Conservation (phyloP, 2,113 vertebrate species). For the Cnemophilus loriae region DNA sequence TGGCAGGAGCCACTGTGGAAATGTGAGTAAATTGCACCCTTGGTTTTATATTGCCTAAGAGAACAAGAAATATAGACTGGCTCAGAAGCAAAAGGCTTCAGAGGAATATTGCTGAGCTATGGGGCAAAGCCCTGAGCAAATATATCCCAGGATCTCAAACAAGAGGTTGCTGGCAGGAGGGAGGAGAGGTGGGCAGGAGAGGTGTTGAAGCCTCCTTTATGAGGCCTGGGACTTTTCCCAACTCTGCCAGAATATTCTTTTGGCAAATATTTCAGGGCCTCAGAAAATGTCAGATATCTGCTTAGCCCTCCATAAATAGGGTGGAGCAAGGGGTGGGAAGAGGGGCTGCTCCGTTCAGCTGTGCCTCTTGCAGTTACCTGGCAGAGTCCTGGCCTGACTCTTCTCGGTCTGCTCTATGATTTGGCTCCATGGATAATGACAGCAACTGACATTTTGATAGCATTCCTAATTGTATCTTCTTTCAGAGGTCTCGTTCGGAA, state of each 20-base stretch:
- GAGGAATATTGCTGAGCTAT: not conserved
- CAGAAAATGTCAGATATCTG: not conserved
- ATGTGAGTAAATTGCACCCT: not conserved
- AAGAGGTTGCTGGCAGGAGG: not conserved
- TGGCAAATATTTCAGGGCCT: not conserved
- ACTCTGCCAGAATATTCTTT: not conserved
- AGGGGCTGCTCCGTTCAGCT: not conserved
- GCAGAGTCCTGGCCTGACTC: not conserved
- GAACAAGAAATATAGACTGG: not conserved
- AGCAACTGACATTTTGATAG: not conserved
- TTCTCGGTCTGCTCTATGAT: accelerated
- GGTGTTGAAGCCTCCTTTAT: not conserved
- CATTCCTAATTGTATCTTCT: not conserved
- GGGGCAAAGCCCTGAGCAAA: not conserved
- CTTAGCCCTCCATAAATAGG: not conserved
- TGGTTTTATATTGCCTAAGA: not conserved
- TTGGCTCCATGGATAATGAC: not conserved
- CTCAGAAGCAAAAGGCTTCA: not conserved
- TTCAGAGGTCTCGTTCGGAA: not conserved
- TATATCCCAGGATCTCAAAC: not conserved
- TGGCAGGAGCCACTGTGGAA: not conserved
- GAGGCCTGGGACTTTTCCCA: not conserved
- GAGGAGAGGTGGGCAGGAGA: not conserved
- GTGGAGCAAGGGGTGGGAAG: not conserved
- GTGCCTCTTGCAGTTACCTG: not conserved